Base-by-base conservation (phyloP, 1,140 invertebrate species). In the Glossosoma conforme region DNA sequence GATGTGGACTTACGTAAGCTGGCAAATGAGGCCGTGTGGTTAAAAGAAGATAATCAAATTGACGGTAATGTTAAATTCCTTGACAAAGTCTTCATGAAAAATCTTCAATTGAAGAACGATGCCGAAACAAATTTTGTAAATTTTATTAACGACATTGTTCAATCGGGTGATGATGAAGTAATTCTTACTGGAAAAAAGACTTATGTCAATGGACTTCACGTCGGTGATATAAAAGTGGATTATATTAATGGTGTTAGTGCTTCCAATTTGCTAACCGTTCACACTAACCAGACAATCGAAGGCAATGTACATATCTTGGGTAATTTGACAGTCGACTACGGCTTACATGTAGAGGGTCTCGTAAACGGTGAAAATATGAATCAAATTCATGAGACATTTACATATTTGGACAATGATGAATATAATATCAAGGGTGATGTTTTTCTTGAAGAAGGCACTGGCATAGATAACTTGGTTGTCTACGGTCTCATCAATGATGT, bases 11-110 rank as follows among this genome's bases (percentile, higher is more conserved):
- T 58, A 10, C 28, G 36, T 11, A 45, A 46, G 18, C 6, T 54
- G 20, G 50, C 56, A 3, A 44, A 58, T 15, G 46, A 54, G 19
- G 56, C 56, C 20, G 41, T 58, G 2, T 51, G 56, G 51, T 30
- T 54, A 17, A 58, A 58, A 32, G 51, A 54, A 32, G 51, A 57
- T 14, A 57, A 52, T 36, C 15, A 48, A 18, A 44, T 57, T 13
- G 11, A 20, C 3, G 41, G 24, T 32, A 19, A 33, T 22, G 18
- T 53, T n/a, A 52, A 20, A 36, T 58, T 58, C 19, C 8, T 47
- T 3, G 43, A 58, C 35, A 32, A 36, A 24, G 15, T 57, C 14
- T 36, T 6, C 28, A 14, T 38, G 19, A 50, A 44, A 45, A 33
- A 49, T 20, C 35, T 57, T 17, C 19, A 49, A 20, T 13, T 57